phyloP scores from a whole-genome alignment of 2,888 invertebrate species.

The Siphonodentalium dalli region DNA sequence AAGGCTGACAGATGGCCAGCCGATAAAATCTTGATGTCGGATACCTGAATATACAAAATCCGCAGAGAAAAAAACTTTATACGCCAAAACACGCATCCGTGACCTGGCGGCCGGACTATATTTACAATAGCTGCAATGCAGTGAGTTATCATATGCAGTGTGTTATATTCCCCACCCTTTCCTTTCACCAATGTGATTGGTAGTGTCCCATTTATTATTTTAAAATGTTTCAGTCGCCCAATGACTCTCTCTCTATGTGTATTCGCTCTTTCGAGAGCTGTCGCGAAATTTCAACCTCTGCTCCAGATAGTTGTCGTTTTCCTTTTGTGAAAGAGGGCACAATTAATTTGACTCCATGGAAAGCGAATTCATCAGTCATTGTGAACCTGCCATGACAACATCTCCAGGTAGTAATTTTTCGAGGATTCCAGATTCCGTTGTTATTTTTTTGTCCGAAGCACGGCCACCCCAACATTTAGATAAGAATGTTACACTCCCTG shows the following conservation, averaged over 20 bases:
- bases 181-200: too few species aligned
- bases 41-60: too few species aligned
- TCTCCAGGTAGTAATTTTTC: constrained; percentile 4
- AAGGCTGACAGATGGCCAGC: too few species aligned
- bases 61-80: too few species aligned
- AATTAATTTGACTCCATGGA: background rate
- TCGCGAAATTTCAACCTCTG: background rate
- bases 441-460: background rate
- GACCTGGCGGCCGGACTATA: too few species aligned
- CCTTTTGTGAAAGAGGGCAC: constrained; percentile 6
- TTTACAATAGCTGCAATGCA: too few species aligned
- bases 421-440: background rate
- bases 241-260: constrained; percentile 6
- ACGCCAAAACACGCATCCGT: too few species aligned
- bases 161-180: too few species aligned
- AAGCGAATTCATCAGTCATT: constrained; percentile 3
- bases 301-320: background rate
- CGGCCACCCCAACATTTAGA: constrained; percentile 11
- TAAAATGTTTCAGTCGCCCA: background rate
- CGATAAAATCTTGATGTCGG: too few species aligned
- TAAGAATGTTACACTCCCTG: background rate
- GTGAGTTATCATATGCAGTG: too few species aligned
- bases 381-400: constrained; percentile 5
- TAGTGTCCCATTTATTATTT: constrained; percentile 5
- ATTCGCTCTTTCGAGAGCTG: background rate